phyloP scores from a whole-genome alignment of 92 coral and sea anemone species.

The Actinostola sp. region DNA sequence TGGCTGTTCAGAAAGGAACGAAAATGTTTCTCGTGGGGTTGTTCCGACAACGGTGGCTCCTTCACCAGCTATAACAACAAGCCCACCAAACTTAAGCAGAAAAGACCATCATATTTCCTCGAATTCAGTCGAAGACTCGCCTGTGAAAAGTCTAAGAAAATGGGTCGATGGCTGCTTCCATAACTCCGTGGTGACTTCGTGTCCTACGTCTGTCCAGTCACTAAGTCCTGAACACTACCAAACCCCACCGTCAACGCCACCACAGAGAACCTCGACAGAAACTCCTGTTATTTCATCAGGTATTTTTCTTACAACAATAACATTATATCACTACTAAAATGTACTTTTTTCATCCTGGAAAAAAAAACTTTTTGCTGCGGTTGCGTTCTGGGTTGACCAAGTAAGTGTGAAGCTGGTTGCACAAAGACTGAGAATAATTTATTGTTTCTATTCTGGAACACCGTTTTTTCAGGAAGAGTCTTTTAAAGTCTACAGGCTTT shows the following conservation, averaged over 20 bases:
- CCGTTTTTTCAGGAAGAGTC: too few species aligned
- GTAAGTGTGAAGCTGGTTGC: too few species aligned
- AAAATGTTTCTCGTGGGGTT: background rate
- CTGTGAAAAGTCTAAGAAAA: conserved; percentile 93
- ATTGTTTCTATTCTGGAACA: too few species aligned
- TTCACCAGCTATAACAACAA: conserved; percentile 12
- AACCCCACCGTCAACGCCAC: conserved; percentile 90
- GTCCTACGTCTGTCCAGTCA: conserved; percentile 37
- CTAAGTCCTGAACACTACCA: conserved; percentile 56
- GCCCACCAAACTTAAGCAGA: conserved; percentile 15
- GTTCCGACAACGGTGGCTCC: background rate
- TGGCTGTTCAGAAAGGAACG: conserved; percentile 10
- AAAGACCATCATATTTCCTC: conserved; percentile 20
- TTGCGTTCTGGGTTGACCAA: too few species aligned
- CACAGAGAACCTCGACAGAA: conserved; percentile 75
- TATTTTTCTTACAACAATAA: conserved; percentile 2
- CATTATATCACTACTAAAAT: background rate
- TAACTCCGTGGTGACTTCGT: conserved; percentile 21
- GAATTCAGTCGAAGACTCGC: conserved; percentile 81
- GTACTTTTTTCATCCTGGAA: background rate
- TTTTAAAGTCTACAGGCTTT: too few species aligned
- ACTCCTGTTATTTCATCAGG: conserved; percentile 82
- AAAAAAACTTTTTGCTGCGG: too few species aligned
- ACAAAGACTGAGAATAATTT: too few species aligned
- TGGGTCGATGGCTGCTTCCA: conserved; percentile 99